These are phyloP conservation scores for Prosopocoilus inquinatus DNA, from an alignment of 2,888 invertebrate genomes.

Conservation along the genomic window DNA sequence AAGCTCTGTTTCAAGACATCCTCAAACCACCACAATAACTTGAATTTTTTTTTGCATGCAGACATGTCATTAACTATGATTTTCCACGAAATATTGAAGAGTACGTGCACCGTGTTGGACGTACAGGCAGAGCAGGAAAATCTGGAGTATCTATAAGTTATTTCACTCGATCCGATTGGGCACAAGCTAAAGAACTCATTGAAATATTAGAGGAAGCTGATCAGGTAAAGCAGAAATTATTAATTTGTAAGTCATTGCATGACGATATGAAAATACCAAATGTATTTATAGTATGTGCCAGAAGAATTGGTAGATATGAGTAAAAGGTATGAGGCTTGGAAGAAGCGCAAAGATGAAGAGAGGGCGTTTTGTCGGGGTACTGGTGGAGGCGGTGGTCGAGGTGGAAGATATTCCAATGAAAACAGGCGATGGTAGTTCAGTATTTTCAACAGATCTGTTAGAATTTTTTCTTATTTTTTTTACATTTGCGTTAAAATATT, in stretches of 20 bases:
- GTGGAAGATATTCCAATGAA: slow-evolving; percentile 24
- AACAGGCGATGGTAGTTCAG: slow-evolving; percentile 13
- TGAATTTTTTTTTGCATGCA: slow-evolving; percentile 39
- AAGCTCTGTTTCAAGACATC: slow-evolving; percentile 29
- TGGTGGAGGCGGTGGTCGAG: slow-evolving; percentile 37
- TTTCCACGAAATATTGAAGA: slow-evolving; percentile 94
- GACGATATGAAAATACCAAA: neutral
- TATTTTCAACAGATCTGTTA: neutral
- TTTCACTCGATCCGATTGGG: slow-evolving; percentile 80
- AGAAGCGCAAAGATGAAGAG: slow-evolving; percentile 60
- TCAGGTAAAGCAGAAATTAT: slow-evolving; percentile 52
- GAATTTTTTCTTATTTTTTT: slow-evolving; percentile 1
- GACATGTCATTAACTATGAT: slow-evolving; percentile 87
- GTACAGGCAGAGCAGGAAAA: slow-evolving; percentile 90
- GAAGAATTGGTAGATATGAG: slow-evolving; percentile 75
- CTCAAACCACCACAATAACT: neutral
- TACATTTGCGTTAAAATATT: neutral
- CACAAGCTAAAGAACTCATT: slow-evolving; percentile 76
- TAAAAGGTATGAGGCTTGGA: slow-evolving; percentile 67
- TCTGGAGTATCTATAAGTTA: slow-evolving; percentile 81
- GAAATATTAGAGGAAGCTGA: slow-evolving; percentile 82
- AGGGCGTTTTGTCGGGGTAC: slow-evolving; percentile 49
- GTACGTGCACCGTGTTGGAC: slow-evolving; percentile 93
- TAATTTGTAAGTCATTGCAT: neutral
- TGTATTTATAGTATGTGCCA: slow-evolving; percentile 66